A percentile compares a stretch with the other conserved stretches of the same genome.
phyloP scores from a whole-genome alignment of 2,797 vertebrate genomes.

The Tangara arthus region DNA sequence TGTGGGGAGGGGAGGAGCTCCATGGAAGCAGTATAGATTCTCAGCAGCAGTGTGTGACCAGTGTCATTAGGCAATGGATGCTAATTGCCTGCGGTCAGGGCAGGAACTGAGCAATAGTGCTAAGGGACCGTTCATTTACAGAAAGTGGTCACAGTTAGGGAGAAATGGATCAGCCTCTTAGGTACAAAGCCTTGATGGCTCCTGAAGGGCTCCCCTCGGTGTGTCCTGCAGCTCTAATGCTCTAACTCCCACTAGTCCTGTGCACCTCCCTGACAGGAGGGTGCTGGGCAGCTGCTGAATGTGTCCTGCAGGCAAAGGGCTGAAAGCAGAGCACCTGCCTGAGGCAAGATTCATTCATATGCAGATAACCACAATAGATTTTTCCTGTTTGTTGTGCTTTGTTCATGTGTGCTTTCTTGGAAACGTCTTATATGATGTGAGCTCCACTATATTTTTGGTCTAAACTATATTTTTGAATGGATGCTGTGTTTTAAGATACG shows the following conservation, averaged over 20 bases:
- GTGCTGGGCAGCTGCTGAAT: accelerated
- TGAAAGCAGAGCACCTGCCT: neutral
- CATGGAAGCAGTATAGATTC: neutral
- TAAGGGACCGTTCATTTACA: neutral
- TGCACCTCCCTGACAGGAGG: neutral
- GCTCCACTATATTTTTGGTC: neutral
- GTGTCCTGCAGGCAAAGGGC: neutral
- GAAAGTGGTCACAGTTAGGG: neutral
- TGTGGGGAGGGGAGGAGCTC: neutral
- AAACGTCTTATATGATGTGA: neutral
- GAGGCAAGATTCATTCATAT: neutral
- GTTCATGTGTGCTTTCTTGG: neutral
- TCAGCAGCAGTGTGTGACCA: neutral
- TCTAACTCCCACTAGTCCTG: neutral
- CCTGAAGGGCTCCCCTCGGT: neutral
- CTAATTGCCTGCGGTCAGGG: neutral
- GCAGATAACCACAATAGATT: neutral
- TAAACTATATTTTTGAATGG: neutral
- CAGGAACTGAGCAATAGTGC: neutral
- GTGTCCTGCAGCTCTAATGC: neutral
- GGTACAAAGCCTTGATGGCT: neutral
- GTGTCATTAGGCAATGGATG: neutral
- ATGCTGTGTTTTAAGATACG: neutral
- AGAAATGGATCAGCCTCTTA: neutral
- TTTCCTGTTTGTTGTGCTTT: neutral